phyloP scores from a whole-genome alignment of 2,797 vertebrate species.

The Neosilurus mollespiculum region DNA sequence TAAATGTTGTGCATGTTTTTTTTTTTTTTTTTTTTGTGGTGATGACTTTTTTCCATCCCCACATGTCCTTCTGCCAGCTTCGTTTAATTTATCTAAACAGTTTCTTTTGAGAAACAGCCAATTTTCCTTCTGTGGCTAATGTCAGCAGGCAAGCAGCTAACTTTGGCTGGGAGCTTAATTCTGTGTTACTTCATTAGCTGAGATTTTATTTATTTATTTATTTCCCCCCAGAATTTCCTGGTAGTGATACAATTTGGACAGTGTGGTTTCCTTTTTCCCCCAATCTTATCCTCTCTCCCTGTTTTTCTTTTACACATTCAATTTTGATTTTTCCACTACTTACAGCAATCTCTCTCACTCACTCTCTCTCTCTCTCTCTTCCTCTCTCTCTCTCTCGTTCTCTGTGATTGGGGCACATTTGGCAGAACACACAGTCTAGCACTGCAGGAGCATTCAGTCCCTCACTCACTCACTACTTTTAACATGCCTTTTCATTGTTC shows the following conservation, averaged over 20 bases:
- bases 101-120: conserved; percentile 32
- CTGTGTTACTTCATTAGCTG: conserved; percentile 11
- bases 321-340: background rate
- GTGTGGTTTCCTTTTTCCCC: background rate
- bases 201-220: no score
- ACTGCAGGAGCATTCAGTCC: conserved; percentile 6
- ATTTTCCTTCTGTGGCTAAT: conserved; percentile 30
- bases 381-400: background rate
- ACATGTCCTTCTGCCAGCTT: conserved; percentile 8
- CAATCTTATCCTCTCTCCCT: background rate
- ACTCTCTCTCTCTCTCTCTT: no score
- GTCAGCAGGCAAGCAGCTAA: conserved; percentile 25
- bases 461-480: background rate
- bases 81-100: conserved; percentile 15
- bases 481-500: conserved; percentile 19
- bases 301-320: conserved; percentile 16
- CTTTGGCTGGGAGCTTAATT: conserved; percentile 3
- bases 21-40: conserved; percentile 12
- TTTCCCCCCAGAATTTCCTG: background rate
- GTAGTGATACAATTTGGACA: conserved; percentile 18
- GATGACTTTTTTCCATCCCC: conserved; percentile 13
- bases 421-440: conserved; percentile 29
- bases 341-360: no score
- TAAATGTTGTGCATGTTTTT: background rate
- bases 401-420: background rate